A percentile compares a stretch with the other conserved stretches of the same genome.
Evolutionary conservation across 2,797 vertebrate genomes (phyloP).

Genomic region (Esox masquinongy): DNA sequence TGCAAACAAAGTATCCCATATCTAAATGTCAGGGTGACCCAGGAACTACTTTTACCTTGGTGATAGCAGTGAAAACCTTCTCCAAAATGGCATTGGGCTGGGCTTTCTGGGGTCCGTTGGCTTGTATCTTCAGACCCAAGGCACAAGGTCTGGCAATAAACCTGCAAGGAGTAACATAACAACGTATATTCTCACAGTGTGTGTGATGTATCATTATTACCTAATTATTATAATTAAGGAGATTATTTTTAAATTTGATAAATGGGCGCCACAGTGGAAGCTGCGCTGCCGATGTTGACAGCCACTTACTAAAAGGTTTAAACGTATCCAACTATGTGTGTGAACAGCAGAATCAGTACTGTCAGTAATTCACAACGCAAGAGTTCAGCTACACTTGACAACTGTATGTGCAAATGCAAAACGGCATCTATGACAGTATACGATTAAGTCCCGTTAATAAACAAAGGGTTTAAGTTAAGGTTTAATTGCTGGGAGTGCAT

Average conservation of each 20-base stretch:
- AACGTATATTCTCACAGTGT: slow-evolving; percentile 19
- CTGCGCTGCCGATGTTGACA: background rate
- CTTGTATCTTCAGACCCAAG: slow-evolving; percentile 95
- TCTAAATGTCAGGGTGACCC: background rate
- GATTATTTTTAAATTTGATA: background rate
- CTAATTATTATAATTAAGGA: background rate
- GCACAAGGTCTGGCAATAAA: slow-evolving; percentile 98
- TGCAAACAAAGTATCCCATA: background rate
- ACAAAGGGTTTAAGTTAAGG: background rate
- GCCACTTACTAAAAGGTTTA: background rate
- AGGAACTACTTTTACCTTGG: slow-evolving; percentile 81
- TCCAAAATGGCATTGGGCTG: slow-evolving; percentile 96
- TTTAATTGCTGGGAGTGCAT: background rate
- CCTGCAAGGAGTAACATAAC: slow-evolving; percentile 72
- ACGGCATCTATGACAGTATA: background rate
- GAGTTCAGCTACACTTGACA: background rate
- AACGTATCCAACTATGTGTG: background rate
- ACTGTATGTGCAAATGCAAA: background rate
- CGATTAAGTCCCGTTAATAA: background rate
- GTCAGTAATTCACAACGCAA: background rate
- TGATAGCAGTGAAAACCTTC: slow-evolving; percentile 98
- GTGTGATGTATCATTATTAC: background rate
- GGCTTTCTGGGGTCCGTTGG: slow-evolving; percentile 92
- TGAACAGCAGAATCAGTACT: background rate
- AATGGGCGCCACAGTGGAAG: background rate